A percentile compares a stretch with the other conserved stretches of the same genome.
Evolutionary conservation across 2,797 vertebrate genomes (phyloP).

Genomic region (Hozukius guyotensis): DNA sequence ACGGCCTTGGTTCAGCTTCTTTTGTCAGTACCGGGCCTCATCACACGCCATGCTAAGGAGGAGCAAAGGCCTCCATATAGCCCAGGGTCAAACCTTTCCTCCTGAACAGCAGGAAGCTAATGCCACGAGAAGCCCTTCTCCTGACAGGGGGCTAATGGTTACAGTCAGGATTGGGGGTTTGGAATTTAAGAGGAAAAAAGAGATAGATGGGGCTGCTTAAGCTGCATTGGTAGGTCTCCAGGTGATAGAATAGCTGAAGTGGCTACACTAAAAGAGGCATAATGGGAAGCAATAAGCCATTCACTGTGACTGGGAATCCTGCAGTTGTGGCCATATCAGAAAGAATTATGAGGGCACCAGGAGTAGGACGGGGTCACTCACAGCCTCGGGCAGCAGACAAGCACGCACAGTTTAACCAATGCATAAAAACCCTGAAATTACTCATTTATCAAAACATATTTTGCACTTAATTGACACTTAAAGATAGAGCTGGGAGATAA

Average conservation of each 20-base stretch:
- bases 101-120: constrained; percentile 8
- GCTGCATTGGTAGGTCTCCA: neutral
- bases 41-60: constrained; percentile 14
- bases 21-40: constrained; percentile 34
- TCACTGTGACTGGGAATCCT: constrained; percentile 1
- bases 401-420: neutral
- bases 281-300: constrained; percentile 1
- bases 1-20: constrained; percentile 23
- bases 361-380: neutral
- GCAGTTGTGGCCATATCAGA: neutral
- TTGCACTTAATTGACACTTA: neutral
- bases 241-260: neutral
- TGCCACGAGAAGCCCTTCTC: constrained; percentile 21
- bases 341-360: neutral
- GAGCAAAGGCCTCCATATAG: neutral
- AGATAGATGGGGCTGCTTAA: neutral
- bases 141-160: constrained; percentile 34
- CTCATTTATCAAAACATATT: constrained; percentile 13
- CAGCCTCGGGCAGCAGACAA: constrained; percentile 10
- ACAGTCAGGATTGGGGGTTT: neutral
- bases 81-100: constrained; percentile 28
- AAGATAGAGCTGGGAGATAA: neutral
- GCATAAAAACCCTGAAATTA: constrained; percentile 4
- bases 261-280: neutral
- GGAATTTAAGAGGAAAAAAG: neutral